These are phyloP conservation scores for Urocitellus parryii DNA, from an alignment of 2,113 vertebrate genomes.

Conservation along the genomic window DNA sequence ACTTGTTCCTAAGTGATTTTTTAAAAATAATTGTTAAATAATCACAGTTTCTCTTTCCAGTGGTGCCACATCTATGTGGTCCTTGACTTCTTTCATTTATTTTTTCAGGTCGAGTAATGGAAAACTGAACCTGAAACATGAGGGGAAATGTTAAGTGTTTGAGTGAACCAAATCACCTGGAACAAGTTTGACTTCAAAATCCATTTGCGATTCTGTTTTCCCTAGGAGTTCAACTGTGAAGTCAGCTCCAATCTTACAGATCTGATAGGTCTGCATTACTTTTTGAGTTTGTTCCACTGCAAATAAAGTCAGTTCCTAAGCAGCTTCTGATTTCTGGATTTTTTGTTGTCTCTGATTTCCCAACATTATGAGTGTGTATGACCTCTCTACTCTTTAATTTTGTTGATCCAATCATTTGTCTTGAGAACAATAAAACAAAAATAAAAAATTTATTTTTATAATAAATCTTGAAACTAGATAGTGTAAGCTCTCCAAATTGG, in stretches of 20 bases:
- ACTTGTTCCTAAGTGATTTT: background rate
- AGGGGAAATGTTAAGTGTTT: conserved; percentile 63
- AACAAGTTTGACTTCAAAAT: background rate
- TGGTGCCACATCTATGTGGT: background rate
- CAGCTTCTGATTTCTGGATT: background rate
- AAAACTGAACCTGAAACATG: conserved; percentile 53
- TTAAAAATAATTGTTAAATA: background rate
- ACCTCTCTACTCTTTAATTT: background rate
- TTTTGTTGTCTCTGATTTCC: background rate
- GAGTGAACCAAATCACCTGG: background rate
- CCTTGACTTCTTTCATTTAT: conserved; percentile 44
- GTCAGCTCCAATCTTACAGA: background rate
- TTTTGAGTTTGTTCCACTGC: background rate
- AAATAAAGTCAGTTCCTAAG: conserved; percentile 72
- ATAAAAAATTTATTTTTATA: no score
- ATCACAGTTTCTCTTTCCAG: background rate
- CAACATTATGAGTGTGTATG: background rate
- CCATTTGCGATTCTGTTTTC: background rate
- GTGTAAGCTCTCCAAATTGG: no score
- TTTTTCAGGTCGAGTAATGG: conserved; percentile 65
- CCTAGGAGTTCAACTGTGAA: background rate
- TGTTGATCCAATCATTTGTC: no score
- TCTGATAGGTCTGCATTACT: background rate
- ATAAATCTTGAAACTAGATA: no score
- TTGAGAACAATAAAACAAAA: no score